Evolutionary conservation across 2,797 vertebrate genomes (phyloP).

Genomic region (Notamacropus eugenii): DNA sequence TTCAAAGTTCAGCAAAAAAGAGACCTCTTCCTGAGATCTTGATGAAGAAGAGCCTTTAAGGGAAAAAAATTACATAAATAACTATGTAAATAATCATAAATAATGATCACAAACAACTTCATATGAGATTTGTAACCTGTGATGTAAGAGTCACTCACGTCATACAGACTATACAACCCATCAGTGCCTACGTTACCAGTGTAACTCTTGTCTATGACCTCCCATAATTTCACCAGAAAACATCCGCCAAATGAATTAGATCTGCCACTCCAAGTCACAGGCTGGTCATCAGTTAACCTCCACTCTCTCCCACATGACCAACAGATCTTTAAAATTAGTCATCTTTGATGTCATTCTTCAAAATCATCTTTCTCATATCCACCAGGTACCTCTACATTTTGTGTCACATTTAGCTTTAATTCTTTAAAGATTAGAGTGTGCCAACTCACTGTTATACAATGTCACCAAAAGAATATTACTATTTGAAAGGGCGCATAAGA

Average conservation of each 20-base stretch:
- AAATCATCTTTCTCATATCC: background rate
- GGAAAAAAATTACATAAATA: background rate
- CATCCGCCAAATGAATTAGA: background rate
- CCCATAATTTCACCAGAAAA: background rate
- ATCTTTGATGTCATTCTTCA: background rate
- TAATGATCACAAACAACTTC: background rate
- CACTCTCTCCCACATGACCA: background rate
- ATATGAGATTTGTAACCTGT: background rate
- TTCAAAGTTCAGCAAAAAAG: background rate
- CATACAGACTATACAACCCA: background rate
- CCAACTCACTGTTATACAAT: background rate
- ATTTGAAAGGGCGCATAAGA: background rate
- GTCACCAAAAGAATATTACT: background rate
- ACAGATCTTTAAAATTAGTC: background rate
- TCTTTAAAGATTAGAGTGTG: background rate
- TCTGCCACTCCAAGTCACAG: background rate
- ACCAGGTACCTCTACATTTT: background rate
- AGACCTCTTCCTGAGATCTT: background rate
- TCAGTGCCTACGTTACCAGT: background rate
- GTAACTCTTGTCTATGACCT: background rate
- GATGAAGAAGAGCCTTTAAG: background rate
- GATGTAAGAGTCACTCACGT: background rate
- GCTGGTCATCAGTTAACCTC: background rate
- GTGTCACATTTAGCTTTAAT: background rate
- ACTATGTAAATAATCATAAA: background rate